Percentiles rank a stretch among this genome's conserved stretches.
These are phyloP conservation scores for Bellardia bayeri DNA, from an alignment of 2,888 invertebrate genomes.

Conservation along the genomic window DNA sequence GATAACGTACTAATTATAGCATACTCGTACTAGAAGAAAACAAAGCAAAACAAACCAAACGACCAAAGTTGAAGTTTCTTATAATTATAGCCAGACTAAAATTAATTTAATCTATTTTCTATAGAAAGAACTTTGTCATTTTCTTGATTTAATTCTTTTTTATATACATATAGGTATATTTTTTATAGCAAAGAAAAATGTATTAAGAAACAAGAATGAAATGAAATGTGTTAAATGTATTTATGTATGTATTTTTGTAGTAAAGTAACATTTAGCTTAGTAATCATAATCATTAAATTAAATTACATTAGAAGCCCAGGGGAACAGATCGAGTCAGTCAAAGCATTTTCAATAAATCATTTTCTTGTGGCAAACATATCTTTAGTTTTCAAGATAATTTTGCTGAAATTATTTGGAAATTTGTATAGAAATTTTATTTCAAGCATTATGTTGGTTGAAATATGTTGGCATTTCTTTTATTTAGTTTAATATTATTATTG, in stretches of 20 bases:
- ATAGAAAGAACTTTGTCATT: constrained; percentile 23
- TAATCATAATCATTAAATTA: constrained; percentile 30
- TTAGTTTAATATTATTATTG: neutral
- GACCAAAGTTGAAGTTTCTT: constrained; percentile 57
- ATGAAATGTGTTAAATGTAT: constrained; percentile 52
- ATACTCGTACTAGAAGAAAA: neutral
- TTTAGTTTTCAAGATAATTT: constrained; percentile 18
- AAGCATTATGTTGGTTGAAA: neutral
- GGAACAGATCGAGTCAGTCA: constrained; percentile 30
- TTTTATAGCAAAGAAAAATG: neutral
- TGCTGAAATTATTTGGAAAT: neutral
- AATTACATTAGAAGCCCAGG: neutral
- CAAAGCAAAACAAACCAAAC: neutral
- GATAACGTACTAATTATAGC: constrained; percentile 1
- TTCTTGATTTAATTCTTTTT: constrained; percentile 11
- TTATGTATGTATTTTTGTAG: constrained; percentile 63
- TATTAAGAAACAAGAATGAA: neutral
- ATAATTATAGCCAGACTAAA: constrained; percentile 35
- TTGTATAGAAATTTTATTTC: neutral
- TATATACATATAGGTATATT: neutral
- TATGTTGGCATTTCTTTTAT: constrained; percentile 3
- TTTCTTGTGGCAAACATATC: constrained; percentile 1
- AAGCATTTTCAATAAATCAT: constrained; percentile 6
- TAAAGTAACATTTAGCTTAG: constrained; percentile 38
- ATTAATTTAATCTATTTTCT: constrained; percentile 9